These are phyloP conservation scores for Ambastaia sidthimunki DNA, from an alignment of 2,797 vertebrate genomes.

Conservation along the genomic window DNA sequence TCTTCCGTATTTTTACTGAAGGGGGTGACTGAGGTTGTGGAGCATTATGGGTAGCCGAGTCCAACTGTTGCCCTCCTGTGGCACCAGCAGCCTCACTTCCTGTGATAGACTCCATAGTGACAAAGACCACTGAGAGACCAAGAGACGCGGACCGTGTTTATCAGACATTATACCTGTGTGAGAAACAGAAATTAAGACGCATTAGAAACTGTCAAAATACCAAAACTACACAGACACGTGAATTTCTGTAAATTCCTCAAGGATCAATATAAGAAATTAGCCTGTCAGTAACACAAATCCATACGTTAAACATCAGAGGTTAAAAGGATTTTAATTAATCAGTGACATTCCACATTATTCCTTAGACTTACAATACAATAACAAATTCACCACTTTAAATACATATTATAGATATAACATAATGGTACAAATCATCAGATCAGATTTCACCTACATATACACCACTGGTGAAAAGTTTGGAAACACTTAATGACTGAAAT, in stretches of 20 bases:
- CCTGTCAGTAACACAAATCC: too few species aligned
- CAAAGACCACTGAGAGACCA: conserved; percentile 13
- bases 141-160: neutral
- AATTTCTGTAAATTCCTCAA: neutral
- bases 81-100: conserved; percentile 66
- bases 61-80: conserved; percentile 56
- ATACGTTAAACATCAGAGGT: too few species aligned
- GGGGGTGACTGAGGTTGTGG: conserved; percentile 65
- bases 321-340: too few species aligned
- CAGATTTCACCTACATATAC: too few species aligned
- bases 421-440: neutral
- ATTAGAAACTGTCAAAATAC: neutral
- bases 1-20: conserved; percentile 87
- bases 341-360: too few species aligned
- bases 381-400: too few species aligned
- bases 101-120: conserved; percentile 79
- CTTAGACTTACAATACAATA: too few species aligned
- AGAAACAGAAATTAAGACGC: neutral
- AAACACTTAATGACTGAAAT: too few species aligned
- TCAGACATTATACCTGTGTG: conserved; percentile 47
- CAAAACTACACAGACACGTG: too few species aligned
- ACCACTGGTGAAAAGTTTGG: too few species aligned
- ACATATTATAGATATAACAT: neutral
- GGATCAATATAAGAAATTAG: too few species aligned
- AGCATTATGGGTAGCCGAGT: conserved; percentile 68